Evolutionary conservation across 2,888 invertebrate species (phyloP).

Genomic region (Callyntrura guangdongensis): DNA sequence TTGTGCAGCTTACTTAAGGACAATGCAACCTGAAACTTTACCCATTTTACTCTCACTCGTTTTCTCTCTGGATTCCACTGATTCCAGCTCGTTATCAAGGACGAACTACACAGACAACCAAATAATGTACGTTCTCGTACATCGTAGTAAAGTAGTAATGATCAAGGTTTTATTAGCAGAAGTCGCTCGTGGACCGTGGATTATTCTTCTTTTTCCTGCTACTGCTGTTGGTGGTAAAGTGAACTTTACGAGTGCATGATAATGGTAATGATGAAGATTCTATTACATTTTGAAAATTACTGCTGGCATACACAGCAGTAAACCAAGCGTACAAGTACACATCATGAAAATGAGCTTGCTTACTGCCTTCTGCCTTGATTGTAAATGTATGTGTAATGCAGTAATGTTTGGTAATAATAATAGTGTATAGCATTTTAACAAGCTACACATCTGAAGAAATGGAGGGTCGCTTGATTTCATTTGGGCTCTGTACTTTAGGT

Average conservation of each 20-base stretch:
- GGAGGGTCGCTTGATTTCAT: constrained; percentile 54
- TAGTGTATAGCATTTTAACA: constrained; percentile 47
- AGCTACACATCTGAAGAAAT: constrained; percentile 46
- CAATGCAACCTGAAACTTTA: background rate
- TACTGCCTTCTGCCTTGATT: constrained; percentile 27
- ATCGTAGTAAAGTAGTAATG: too few species aligned
- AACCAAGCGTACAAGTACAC: constrained; percentile 28
- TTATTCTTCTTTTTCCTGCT: constrained; percentile 7
- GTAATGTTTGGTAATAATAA: constrained; percentile 30
- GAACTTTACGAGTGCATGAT: constrained; percentile 70
- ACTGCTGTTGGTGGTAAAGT: constrained; percentile 25
- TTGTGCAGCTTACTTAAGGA: background rate
- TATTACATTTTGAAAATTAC: constrained; percentile 71
- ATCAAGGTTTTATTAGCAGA: constrained; percentile 48
- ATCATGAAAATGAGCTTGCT: constrained; percentile 4
- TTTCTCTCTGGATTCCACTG: background rate
- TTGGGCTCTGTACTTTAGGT: background rate
- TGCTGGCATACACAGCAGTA: constrained; percentile 20
- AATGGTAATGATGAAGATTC: constrained; percentile 73
- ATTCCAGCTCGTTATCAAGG: background rate
- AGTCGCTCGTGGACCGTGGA: too few species aligned
- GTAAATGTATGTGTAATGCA: constrained; percentile 31
- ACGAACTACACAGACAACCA: background rate
- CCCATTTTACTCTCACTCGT: background rate
- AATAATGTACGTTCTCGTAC: background rate